A percentile compares a stretch with the other conserved stretches of the same genome.
Evolutionary conservation across 2,888 invertebrate genomes (phyloP).

Genomic region (Dasysyrphus albostriatus): DNA sequence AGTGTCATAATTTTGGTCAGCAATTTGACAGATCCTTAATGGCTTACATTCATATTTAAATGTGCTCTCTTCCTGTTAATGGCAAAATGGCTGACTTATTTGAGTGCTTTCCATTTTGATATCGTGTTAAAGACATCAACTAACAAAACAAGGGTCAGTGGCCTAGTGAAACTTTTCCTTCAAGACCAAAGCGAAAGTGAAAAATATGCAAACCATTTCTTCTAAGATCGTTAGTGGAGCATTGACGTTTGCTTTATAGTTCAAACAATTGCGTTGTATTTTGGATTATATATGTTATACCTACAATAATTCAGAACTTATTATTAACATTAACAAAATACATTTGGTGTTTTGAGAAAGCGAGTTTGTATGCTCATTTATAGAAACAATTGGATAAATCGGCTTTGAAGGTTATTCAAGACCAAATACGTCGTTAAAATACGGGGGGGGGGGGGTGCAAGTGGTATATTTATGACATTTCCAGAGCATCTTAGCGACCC

Average conservation of each 20-base stretch:
- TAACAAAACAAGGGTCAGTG: conserved; percentile 38
- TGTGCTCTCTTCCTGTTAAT: neutral
- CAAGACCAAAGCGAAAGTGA: conserved; percentile 71
- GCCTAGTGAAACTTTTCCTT: conserved; percentile 65
- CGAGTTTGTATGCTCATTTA: no score
- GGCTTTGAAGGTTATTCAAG: no score
- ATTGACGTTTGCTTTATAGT: conserved; percentile 29
- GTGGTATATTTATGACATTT: no score
- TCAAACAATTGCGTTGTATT: conserved; percentile 6
- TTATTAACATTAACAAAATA: no score
- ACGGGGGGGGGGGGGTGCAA: no score
- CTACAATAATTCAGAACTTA: no score
- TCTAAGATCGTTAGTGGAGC: conserved; percentile 63
- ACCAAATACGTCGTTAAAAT: no score
- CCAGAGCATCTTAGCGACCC: no score
- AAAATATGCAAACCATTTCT: conserved; percentile 70
- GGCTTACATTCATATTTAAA: conserved; percentile 4
- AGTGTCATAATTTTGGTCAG: conserved; percentile 38
- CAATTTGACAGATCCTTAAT: conserved; percentile 38
- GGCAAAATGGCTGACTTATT: conserved; percentile 1
- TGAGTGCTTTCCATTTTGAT: conserved; percentile 28
- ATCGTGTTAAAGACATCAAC: neutral
- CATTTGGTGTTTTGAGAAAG: no score
- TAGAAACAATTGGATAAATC: no score
- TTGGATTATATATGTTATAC: neutral